A percentile compares a stretch with the other conserved stretches of the same genome.
These are phyloP conservation scores for Galago senegalensis DNA, from an alignment of 2,797 vertebrate genomes.

Conservation along the genomic window DNA sequence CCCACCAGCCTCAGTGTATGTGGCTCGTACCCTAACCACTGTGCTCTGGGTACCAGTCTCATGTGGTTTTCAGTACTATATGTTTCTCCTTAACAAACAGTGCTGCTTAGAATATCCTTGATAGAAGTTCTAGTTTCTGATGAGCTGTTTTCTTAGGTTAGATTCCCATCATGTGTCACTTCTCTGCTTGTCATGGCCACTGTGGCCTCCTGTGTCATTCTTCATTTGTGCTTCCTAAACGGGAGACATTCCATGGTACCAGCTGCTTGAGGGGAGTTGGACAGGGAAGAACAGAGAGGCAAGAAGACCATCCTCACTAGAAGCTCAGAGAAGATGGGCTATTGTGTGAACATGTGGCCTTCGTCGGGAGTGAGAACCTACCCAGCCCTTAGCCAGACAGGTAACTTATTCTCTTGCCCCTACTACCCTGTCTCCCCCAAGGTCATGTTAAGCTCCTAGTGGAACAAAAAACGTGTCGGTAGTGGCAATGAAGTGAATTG, in stretches of 20 bases:
- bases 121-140: not conserved
- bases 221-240: not conserved
- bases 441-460: not conserved
- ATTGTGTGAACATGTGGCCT: not conserved
- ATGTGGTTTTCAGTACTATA: not conserved
- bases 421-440: not conserved
- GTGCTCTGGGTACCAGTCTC: not conserved
- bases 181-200: not conserved
- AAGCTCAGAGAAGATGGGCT: not conserved
- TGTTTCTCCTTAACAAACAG: not conserved
- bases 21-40: too few relatives aligned
- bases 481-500: not conserved
- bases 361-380: not conserved
- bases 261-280: not conserved
- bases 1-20: too few relatives aligned
- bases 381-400: not conserved
- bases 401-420: not conserved
- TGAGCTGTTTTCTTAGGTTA: not conserved
- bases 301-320: not conserved
- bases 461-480: not conserved
- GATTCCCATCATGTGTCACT: not conserved
- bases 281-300: not conserved
- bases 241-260: not conserved
- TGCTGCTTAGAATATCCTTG: not conserved
- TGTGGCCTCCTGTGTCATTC: not conserved